Conservation (phyloP, 2,888 invertebrate genomes). For the Eudasyphora cyanicolor region DNA sequence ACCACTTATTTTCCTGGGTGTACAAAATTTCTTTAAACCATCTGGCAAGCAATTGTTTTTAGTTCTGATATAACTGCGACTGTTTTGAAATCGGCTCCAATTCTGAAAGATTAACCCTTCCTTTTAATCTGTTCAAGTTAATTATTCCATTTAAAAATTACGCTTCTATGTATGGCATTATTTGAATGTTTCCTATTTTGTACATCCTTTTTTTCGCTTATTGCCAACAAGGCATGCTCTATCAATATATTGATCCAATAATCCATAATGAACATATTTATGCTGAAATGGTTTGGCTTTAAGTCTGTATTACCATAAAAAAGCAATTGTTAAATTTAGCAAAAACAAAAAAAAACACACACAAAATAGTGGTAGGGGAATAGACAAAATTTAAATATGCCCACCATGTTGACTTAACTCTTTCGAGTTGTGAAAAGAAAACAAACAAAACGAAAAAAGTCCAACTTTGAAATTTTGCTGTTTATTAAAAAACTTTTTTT, state of each 20-base stretch:
- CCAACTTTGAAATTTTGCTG: constrained; percentile 41
- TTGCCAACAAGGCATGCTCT: no score
- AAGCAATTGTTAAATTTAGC: neutral
- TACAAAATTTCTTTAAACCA: no score
- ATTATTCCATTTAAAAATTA: no score
- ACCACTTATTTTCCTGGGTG: no score
- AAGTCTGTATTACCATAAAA: neutral
- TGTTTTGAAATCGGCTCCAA: no score
- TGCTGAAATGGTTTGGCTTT: neutral
- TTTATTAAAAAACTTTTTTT: constrained; percentile 63
- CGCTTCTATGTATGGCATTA: no score
- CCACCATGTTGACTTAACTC: constrained; percentile 46
- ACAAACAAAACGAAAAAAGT: constrained; percentile 44
- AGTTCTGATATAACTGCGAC: no score
- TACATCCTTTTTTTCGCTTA: no score
- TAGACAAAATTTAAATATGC: neutral
- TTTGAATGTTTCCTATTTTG: no score
- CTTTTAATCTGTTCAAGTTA: no score
- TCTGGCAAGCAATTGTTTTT: no score
- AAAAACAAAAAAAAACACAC: neutral
- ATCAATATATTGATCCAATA: constrained; percentile 1
- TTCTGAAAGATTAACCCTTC: no score
- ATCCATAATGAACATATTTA: neutral
- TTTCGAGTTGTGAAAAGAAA: constrained; percentile 55
- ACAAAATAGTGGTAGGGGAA: neutral